These are phyloP conservation scores for Zoanthus solanderi DNA, from an alignment of 92 coral and sea anemone species.

Conservation along the genomic window DNA sequence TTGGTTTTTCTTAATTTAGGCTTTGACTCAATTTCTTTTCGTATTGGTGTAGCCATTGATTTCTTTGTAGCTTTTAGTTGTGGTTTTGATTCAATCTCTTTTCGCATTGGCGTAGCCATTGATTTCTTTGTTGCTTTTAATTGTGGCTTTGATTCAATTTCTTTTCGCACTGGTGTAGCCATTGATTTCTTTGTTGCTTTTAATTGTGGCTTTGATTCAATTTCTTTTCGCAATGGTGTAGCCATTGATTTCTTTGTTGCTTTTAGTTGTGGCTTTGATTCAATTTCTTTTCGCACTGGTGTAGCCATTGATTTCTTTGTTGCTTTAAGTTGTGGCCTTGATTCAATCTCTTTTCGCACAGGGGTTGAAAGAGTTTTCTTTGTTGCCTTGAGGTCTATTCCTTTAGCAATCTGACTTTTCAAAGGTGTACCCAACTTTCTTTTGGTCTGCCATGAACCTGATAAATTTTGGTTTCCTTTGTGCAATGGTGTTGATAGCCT, in stretches of 20 bases:
- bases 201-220: conserved; percentile 58
- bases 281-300: conserved; percentile 61
- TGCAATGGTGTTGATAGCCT: conserved; percentile 51
- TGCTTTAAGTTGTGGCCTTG: conserved; percentile 50
- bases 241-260: conserved; percentile 58
- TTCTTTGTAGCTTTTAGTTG: conserved; percentile 73
- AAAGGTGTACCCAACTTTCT: conserved; percentile 69
- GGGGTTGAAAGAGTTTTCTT: conserved; percentile 51
- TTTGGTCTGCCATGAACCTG: conserved; percentile 52
- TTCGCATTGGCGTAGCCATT: conserved; percentile 78
- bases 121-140: conserved; percentile 69
- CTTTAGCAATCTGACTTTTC: conserved; percentile 66
- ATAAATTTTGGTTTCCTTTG: conserved; percentile 44
- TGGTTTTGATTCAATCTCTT: conserved; percentile 70
- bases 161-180: conserved; percentile 51
- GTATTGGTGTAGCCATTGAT: conserved; percentile 69
- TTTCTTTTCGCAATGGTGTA: conserved; percentile 72
- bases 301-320: conserved; percentile 69
- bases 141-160: conserved; percentile 49
- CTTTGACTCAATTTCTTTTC: conserved; percentile 69
- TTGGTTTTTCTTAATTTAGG: conserved; percentile 70
- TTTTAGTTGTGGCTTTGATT: conserved; percentile 51
- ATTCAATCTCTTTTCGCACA: conserved; percentile 30
- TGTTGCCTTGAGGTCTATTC: conserved; percentile 40
- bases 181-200: conserved; percentile 60